phyloP scores from a whole-genome alignment of 2,888 invertebrate species.

The Gastracanthus pulcherrimus region DNA sequence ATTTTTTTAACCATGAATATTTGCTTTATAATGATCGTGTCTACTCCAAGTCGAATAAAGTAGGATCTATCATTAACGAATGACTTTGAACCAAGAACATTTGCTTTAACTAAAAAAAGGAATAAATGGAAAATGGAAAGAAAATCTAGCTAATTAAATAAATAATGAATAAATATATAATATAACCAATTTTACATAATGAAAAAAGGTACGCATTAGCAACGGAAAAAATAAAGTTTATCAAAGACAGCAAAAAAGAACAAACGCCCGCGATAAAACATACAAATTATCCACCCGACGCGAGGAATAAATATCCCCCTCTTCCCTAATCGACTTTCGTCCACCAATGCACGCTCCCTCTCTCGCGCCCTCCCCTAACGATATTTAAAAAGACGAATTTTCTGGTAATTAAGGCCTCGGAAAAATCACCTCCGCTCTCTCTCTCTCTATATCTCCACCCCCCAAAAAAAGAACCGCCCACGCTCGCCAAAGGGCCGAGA shows the following conservation, averaged over 20 bases:
- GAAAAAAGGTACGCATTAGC: too few species aligned
- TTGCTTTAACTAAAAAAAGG: too few species aligned
- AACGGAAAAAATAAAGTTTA: conserved; percentile 21
- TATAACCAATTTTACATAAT: too few species aligned
- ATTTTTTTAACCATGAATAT: too few species aligned
- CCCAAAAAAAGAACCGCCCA: not conserved
- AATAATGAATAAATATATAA: not conserved
- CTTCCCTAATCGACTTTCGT: conserved; percentile 39
- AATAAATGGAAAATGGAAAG: too few species aligned
- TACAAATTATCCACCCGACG: conserved; percentile 6
- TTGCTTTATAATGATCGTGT: too few species aligned
- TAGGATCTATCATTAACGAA: too few species aligned
- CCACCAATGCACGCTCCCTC: not conserved
- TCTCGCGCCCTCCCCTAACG: conserved; percentile 12
- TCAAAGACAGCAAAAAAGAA: not conserved
- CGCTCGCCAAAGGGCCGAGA: not conserved
- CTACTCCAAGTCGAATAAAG: too few species aligned
- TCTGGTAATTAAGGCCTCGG: conserved; percentile 45
- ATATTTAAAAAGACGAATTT: conserved; percentile 56
- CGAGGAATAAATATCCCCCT: conserved; percentile 1
- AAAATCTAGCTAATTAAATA: not conserved
- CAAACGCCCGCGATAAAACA: conserved; percentile 5
- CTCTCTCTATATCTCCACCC: too few species aligned
- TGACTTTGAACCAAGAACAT: not conserved
- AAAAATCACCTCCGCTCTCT: conserved; percentile 35